Evolutionary conservation across 2,888 invertebrate genomes (phyloP).

Genomic region (Drosophila barbarae): DNA sequence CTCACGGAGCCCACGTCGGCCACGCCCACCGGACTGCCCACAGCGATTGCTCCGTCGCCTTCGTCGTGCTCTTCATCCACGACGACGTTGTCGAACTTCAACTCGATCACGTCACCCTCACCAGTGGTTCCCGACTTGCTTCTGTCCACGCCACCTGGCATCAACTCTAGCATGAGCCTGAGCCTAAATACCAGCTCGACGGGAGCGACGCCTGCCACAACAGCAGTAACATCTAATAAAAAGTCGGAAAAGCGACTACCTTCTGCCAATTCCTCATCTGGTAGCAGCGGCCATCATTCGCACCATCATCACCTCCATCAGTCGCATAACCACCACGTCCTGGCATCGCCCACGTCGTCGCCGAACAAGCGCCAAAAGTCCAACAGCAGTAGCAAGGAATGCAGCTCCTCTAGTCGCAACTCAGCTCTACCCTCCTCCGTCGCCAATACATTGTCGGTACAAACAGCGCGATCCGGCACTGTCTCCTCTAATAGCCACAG

Average conservation of each 20-base stretch:
- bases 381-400: conserved; percentile 55
- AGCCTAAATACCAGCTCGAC: conserved; percentile 45
- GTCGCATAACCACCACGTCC: conserved; percentile 60
- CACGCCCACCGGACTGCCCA: conserved; percentile 51
- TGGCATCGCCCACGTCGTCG: conserved; percentile 73
- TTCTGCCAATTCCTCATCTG: conserved; percentile 47
- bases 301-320: conserved; percentile 54
- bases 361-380: conserved; percentile 77
- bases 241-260: conserved; percentile 57
- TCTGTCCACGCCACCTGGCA: conserved; percentile 77
- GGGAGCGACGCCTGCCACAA: conserved; percentile 40
- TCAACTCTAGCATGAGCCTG: conserved; percentile 62
- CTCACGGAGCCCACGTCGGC: conserved; percentile 61
- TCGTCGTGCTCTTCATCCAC: conserved; percentile 72
- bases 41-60: conserved; percentile 62
- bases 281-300: conserved; percentile 50
- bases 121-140: conserved; percentile 79
- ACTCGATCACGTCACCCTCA: conserved; percentile 79
- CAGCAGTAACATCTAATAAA: conserved; percentile 48
- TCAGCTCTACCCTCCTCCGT: conserved; percentile 60
- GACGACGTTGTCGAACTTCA: conserved; percentile 77
- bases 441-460: conserved; percentile 22
- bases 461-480: conserved; percentile 40
- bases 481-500: conserved; percentile 38
- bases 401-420: conserved; percentile 67